Conservation (phyloP, 2,888 invertebrate genomes). For the Scaptomyza reducta region DNA sequence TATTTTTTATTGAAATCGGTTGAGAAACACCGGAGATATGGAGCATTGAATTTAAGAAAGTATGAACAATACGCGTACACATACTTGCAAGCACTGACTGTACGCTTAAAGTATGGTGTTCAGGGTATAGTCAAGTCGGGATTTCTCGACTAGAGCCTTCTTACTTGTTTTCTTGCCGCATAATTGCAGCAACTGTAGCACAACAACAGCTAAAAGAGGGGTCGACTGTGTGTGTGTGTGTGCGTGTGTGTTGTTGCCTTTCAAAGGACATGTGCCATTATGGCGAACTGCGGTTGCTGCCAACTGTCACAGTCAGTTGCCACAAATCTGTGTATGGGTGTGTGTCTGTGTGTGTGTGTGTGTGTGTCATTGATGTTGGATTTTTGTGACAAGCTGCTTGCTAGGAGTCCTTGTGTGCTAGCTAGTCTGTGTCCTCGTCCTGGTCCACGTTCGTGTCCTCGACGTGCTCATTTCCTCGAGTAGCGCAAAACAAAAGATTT, state of each 20-base stretch:
- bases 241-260: slow-evolving; percentile 8
- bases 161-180: slow-evolving; percentile 50
- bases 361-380: slow-evolving; percentile 56
- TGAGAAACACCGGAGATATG: no score
- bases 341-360: slow-evolving; percentile 10
- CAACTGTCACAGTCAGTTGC: slow-evolving; percentile 43
- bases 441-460: slow-evolving; percentile 29
- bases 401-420: neutral
- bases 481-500: slow-evolving; percentile 75
- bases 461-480: slow-evolving; percentile 76
- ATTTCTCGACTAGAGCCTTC: no score
- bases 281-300: slow-evolving; percentile 67
- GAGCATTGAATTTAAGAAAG: no score
- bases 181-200: slow-evolving; percentile 69
- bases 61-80: no score
- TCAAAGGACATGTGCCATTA: slow-evolving; percentile 80
- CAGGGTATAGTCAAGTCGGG: no score
- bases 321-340: slow-evolving; percentile 18
- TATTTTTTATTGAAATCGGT: no score
- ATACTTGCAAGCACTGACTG: no score
- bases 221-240: slow-evolving; percentile 11
- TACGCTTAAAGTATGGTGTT: no score
- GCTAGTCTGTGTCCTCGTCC: slow-evolving; percentile 1
- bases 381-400: slow-evolving; percentile 30
- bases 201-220: slow-evolving; percentile 15